Evolutionary conservation across 2,113 vertebrate species (phyloP).

Genomic region (Datnioides undecimradiatus): DNA sequence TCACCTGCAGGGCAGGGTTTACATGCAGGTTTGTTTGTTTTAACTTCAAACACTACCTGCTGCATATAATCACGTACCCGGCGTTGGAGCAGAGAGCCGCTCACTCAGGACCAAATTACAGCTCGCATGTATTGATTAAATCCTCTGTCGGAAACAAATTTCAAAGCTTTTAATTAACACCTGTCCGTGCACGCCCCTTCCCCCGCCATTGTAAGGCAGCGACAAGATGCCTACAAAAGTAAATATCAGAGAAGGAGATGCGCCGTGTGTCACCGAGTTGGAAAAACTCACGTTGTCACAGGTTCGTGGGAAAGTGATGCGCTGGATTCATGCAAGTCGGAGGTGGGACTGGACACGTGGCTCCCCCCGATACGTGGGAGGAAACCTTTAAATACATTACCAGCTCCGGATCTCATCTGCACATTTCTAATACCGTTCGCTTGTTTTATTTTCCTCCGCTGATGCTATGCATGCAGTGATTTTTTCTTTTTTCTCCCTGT

Average conservation of each 20-base stretch:
- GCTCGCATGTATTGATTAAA: neutral
- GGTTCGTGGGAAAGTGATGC: neutral
- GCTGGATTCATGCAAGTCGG: neutral
- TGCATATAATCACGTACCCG: neutral
- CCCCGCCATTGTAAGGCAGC: neutral
- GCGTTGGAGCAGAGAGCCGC: neutral
- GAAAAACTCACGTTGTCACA: neutral
- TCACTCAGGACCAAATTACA: conserved; percentile 25
- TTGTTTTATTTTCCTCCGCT: neutral
- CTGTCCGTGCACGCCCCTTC: neutral
- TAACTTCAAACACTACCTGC: neutral
- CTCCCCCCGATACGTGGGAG: neutral
- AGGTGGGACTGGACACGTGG: neutral
- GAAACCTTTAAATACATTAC: conserved; percentile 12
- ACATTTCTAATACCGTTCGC: neutral
- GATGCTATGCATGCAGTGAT: neutral
- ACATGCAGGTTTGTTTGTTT: neutral
- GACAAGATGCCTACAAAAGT: neutral
- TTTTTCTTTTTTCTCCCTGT: neutral
- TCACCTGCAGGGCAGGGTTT: neutral
- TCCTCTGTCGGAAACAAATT: conserved; percentile 1
- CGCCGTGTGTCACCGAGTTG: neutral
- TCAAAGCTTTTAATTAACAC: conserved; percentile 34
- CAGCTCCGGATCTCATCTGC: neutral
- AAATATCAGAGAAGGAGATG: neutral